Conservation (phyloP, 2,113 vertebrate genomes). For the Psittacus erithacus region DNA sequence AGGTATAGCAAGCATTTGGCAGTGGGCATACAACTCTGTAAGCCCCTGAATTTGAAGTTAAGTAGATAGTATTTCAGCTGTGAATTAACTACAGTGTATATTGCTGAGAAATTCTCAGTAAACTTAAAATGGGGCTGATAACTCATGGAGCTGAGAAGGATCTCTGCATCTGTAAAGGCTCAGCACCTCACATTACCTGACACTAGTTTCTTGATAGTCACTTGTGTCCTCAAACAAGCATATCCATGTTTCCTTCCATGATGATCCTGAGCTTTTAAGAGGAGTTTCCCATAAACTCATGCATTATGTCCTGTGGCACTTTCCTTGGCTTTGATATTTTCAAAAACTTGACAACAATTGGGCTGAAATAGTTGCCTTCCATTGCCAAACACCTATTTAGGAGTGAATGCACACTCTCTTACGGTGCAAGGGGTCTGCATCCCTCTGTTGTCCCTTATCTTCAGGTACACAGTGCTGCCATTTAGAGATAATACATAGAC, state of each 20-base stretch:
- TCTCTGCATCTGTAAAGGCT: not conserved
- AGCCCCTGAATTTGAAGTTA: not conserved
- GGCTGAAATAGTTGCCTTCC: not conserved
- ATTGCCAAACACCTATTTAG: not conserved
- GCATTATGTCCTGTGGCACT: not conserved
- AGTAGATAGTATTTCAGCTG: not conserved
- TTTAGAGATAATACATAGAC: accelerated
- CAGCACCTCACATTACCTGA: not conserved
- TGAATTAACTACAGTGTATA: not conserved
- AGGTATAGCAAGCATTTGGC: not conserved
- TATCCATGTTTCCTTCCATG: not conserved
- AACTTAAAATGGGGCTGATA: not conserved
- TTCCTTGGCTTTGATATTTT: not conserved
- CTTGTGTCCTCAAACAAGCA: not conserved
- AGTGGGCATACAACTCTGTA: not conserved
- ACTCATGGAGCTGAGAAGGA: not conserved
- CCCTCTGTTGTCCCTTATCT: not conserved
- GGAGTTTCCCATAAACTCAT: not conserved
- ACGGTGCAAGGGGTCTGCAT: not conserved
- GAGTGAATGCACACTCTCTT: not conserved
- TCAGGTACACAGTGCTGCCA: not conserved
- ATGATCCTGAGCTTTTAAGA: not conserved
- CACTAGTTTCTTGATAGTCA: not conserved
- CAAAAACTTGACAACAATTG: not conserved
- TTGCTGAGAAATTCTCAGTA: not conserved